Base-by-base conservation (phyloP, 2,797 vertebrate species). In the Enteromius anoplus region DNA sequence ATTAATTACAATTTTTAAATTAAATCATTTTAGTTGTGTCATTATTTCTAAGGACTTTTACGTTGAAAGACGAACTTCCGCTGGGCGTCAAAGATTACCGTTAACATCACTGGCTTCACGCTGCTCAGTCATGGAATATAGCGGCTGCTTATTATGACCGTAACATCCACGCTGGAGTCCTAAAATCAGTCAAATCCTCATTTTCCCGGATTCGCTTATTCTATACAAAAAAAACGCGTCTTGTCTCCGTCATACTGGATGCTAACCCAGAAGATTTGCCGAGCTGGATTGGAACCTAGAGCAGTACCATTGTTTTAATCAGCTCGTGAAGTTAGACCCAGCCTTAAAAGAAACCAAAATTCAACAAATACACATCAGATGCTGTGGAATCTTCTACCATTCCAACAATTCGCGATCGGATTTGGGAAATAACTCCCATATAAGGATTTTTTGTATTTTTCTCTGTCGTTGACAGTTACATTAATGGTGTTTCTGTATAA, bases 321-420 rank as follows among this genome's bases (percentile, higher is more conserved):
- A 84, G 58, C 42, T 45, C 45, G 70, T 85, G 77, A 83, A 73
- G 62, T 53, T 70, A 64, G 75, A 84, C 64, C 73, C 83, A 80
- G 40, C 73, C 78, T 66, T 72, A 81, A 81, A 86, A 82, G 17
- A 82, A 79, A 72, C 21, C 53, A 70, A 12, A 78, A 47, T 60
- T 77, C 37, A 81, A 49, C 79, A 26, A 60, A 76, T 19, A 62
- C 29, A 4, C 1, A n/a, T 8, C 73, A 77, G 49, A 83, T 62
- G 11, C 40, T 17, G 66, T 4, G 23, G 37, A 26, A 76, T 65
- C 10, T 70, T 3, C 10, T 32, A 23, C 9, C 32, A 58, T 45
- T 80, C 21, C 47, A 68, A 42, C 15, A 68, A 10, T 29, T 45
- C 5, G 17, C 4, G 23, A 29, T 8, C 73, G n/a, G 12, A 45